A percentile compares a stretch with the other conserved stretches of the same genome.
Conservation (phyloP, 2,113 vertebrate genomes). For the Tragelaphus strepsiceros region DNA sequence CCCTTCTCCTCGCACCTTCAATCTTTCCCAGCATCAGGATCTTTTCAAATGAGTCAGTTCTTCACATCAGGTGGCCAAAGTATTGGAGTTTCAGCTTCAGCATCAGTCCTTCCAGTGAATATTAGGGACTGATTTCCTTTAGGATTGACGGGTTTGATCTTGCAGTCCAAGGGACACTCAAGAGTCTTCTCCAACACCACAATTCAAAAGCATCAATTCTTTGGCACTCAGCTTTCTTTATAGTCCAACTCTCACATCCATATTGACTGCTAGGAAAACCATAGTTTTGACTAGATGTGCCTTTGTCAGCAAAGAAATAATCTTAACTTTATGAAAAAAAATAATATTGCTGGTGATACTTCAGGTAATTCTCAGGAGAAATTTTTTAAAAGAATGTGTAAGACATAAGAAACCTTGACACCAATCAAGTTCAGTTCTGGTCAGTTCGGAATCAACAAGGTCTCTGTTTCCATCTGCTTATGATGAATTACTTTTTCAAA, state of each 20-base stretch:
- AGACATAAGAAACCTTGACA: background rate
- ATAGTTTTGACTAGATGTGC: background rate
- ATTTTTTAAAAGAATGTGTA: background rate
- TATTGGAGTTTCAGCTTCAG: background rate
- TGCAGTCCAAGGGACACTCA: rapidly evolving
- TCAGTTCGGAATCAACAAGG: slow-evolving; percentile 25
- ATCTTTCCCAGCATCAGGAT: background rate
- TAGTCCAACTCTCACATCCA: background rate
- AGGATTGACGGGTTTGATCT: background rate
- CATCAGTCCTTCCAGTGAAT: background rate
- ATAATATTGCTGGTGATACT: background rate
- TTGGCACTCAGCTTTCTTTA: background rate
- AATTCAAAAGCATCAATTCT: background rate
- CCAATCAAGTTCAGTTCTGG: background rate
- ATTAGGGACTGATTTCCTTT: background rate
- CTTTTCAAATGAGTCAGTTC: background rate
- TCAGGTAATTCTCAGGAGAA: slow-evolving; percentile 5
- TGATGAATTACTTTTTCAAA: slow-evolving; percentile 1
- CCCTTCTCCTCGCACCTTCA: background rate
- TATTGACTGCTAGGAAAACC: background rate
- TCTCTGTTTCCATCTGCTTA: slow-evolving; percentile 35
- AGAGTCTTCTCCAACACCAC: background rate
- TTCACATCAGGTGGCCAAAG: background rate
- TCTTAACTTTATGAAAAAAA: slow-evolving; percentile 75
- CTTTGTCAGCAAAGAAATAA: slow-evolving; percentile 36